phyloP scores from a whole-genome alignment of 2,797 vertebrate genomes.

The Gymnopithys bicolor region DNA sequence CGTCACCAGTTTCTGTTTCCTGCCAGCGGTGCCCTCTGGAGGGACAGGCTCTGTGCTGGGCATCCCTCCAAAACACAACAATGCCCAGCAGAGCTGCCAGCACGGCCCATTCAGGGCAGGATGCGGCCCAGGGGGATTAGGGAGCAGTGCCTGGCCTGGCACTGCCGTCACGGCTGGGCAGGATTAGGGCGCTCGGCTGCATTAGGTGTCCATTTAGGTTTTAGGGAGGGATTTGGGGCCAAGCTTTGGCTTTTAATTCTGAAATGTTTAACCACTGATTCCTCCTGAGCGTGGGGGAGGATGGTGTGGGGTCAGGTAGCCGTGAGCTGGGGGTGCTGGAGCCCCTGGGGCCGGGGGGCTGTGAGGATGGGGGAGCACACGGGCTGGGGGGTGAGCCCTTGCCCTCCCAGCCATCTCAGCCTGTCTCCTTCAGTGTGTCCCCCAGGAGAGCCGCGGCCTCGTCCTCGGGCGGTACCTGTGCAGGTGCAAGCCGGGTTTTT shows the following conservation, averaged over 20 bases:
- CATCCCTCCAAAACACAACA: neutral
- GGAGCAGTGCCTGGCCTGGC: neutral
- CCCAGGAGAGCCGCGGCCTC: conserved; percentile 83
- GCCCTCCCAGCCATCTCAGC: neutral
- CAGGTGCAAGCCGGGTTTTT: conserved; percentile 89
- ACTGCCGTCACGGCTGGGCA: conserved; percentile 39
- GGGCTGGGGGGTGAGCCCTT: neutral
- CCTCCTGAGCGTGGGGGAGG: neutral
- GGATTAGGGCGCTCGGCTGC: conserved; percentile 62
- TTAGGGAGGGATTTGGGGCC: conserved; percentile 67
- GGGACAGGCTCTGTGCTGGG: neutral
- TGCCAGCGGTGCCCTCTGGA: fast-evolving
- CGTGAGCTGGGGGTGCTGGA: neutral
- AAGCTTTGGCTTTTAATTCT: conserved; percentile 55
- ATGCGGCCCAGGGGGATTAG: neutral
- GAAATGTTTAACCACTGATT: conserved; percentile 59
- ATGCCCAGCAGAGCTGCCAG: neutral
- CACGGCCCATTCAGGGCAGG: neutral
- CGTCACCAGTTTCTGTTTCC: neutral
- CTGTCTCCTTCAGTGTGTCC: conserved; percentile 82
- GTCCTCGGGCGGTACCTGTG: conserved; percentile 91
- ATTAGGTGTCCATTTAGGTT: conserved; percentile 73
- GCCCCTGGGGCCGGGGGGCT: fast-evolving
- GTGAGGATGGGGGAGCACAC: fast-evolving
- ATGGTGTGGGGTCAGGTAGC: fast-evolving